Percentiles rank a stretch among this genome's conserved stretches.
phyloP scores from a whole-genome alignment of 2,888 invertebrate genomes.

The Tenthredo livida region DNA sequence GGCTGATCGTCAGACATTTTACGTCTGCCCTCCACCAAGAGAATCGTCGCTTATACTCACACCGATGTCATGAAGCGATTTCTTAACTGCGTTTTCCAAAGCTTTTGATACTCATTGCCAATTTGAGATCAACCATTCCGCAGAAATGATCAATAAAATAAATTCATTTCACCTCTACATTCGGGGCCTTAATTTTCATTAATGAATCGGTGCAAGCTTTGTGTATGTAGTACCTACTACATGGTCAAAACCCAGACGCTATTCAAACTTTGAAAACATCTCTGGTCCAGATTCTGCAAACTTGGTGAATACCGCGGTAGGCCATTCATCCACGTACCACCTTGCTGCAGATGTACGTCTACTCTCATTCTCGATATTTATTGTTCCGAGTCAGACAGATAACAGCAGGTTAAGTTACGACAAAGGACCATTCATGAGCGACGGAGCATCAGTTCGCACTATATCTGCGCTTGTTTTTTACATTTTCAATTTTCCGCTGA shows the following conservation, averaged over 20 bases:
- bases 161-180: not conserved
- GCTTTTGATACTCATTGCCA: not conserved
- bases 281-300: not conserved
- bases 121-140: not conserved
- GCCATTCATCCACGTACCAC: not conserved
- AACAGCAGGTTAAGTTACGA: conserved; percentile 34
- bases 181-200: not conserved
- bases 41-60: not conserved
- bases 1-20: conserved; percentile 7
- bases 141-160: not conserved
- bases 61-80: not conserved
- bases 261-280: not conserved
- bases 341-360: not conserved
- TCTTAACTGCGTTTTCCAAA: not conserved
- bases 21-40: not conserved
- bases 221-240: not conserved
- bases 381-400: conserved; percentile 12
- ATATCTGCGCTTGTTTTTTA: not conserved
- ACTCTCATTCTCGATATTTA: conserved; percentile 7
- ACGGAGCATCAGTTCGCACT: not conserved
- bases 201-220: not conserved
- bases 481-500: too few species aligned
- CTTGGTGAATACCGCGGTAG: not conserved
- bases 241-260: not conserved
- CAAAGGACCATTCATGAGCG: conserved; percentile 4